Evolutionary conservation across 2,888 invertebrate species (phyloP).

Genomic region (Protonemura montana): DNA sequence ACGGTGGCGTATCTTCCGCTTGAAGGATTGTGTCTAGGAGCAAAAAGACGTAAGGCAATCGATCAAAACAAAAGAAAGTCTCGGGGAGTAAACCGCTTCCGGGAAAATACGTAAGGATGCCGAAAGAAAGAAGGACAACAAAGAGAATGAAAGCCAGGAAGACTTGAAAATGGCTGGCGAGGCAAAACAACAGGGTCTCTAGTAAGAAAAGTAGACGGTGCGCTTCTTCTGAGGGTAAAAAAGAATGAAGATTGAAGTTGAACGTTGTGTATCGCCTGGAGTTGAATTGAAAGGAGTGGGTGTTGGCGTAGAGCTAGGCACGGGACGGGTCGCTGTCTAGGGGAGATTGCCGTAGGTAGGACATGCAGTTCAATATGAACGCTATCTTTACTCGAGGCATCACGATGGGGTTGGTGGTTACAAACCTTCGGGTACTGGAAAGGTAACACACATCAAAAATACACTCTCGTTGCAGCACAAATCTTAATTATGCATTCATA

Average conservation of each 20-base stretch:
- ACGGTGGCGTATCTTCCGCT: slow-evolving; percentile 41
- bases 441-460: neutral
- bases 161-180: slow-evolving; percentile 31
- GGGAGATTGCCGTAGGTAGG: neutral
- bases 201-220: slow-evolving; percentile 13
- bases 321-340: neutral
- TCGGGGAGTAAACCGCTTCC: slow-evolving; percentile 41
- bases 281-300: neutral
- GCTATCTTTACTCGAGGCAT: neutral
- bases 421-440: neutral
- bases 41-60: slow-evolving; percentile 44
- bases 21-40: slow-evolving; percentile 42
- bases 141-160: slow-evolving; percentile 39
- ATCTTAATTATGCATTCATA: neutral
- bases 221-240: neutral
- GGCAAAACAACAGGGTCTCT: slow-evolving; percentile 34
- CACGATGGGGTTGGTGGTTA: too few species aligned
- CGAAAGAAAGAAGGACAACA: slow-evolving; percentile 37
- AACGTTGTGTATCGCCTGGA: slow-evolving; percentile 29
- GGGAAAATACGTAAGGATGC: slow-evolving; percentile 34
- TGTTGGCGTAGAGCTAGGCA: neutral
- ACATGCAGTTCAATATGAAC: neutral
- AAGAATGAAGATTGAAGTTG: slow-evolving; percentile 32
- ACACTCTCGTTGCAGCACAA: neutral
- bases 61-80: slow-evolving; percentile 47